Evolutionary conservation across 2,113 vertebrate species (phyloP), one percentile per base, ranked within the genome.

Genomic region (Austrofundulus limnaeus): DNA sequence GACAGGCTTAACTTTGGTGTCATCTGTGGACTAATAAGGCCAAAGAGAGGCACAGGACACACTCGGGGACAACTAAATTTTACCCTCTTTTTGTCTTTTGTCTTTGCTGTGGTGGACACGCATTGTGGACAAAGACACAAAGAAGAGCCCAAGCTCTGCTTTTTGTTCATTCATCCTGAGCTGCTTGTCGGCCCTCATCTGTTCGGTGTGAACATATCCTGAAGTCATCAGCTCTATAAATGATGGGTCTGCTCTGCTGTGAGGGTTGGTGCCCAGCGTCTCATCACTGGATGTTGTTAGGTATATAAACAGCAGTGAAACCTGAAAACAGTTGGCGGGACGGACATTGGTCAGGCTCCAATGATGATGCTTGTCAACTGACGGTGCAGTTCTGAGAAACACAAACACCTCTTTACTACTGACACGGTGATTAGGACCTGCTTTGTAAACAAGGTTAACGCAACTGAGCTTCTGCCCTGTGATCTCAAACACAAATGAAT

Each of bases 21-120:
- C 75, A 77, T 77, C 61, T 59, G 52, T 71, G 81, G 86, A 92
- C 91, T 80, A 90, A 92, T 90, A 91, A 89, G 91, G 90, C 70
- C 59, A 84, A 85, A 71, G 8, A 60, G 57, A 59, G 58, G 52
- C 52, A 68, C 16, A 17, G 50, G 55, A 42, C 55, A 52, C 3
- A 39, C 62, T 55, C 25, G 16, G 14, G 42, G 49, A 75, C 73
- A 51, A 68, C 73, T 56, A 25, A 70, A 56, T 31, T 2, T 12
- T 41, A 31, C 15, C 14, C 16, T 3, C 23, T n/a, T 37, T 56
- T 20, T 28, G 14, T n/a, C n/a, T n/a, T 71, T 55, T 39, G 51
- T 48, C 52, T 76, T 80, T 80, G 61, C 79, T 37, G 54, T 50
- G 52, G 54, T 58, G 83, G 65, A 2, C 31, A 34, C 39, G 28